These are phyloP conservation scores for Morelia viridis DNA, from an alignment of 2,797 vertebrate genomes.

Conservation along the genomic window DNA sequence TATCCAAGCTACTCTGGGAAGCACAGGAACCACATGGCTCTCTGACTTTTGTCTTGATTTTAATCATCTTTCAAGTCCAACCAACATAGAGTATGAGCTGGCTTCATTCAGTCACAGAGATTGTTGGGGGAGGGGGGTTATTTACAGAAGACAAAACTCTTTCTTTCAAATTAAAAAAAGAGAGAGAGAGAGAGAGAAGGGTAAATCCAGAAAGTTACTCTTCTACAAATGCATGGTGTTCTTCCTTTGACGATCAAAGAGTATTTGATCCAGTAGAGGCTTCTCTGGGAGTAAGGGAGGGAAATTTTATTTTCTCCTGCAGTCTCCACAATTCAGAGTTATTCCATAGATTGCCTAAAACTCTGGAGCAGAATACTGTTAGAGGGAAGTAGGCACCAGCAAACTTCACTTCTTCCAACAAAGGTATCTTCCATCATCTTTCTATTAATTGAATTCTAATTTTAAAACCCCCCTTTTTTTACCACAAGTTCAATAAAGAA, in stretches of 20 bases:
- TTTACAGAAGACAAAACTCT: background rate
- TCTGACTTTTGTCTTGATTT: background rate
- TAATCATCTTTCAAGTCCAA: background rate
- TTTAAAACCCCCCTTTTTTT: background rate
- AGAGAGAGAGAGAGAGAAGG: too few relatives aligned
- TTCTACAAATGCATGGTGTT: background rate
- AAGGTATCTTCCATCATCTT: background rate
- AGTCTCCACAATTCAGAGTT: background rate
- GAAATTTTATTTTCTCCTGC: background rate
- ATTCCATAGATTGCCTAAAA: background rate
- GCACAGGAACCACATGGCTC: background rate
- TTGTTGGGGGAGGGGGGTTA: background rate
- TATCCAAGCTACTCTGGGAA: background rate
- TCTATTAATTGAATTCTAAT: background rate
- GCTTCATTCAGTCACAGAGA: background rate
- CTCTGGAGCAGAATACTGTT: background rate
- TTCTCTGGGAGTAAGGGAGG: background rate
- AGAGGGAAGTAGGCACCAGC: background rate
- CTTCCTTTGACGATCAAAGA: background rate
- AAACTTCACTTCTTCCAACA: background rate
- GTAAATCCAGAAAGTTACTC: background rate
- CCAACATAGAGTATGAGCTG: background rate
- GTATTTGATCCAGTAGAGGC: background rate
- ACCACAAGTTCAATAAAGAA: background rate
- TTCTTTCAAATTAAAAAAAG: background rate